Conservation (phyloP, 2,113 vertebrate genomes). For the Herpailurus yagouaroundi region DNA sequence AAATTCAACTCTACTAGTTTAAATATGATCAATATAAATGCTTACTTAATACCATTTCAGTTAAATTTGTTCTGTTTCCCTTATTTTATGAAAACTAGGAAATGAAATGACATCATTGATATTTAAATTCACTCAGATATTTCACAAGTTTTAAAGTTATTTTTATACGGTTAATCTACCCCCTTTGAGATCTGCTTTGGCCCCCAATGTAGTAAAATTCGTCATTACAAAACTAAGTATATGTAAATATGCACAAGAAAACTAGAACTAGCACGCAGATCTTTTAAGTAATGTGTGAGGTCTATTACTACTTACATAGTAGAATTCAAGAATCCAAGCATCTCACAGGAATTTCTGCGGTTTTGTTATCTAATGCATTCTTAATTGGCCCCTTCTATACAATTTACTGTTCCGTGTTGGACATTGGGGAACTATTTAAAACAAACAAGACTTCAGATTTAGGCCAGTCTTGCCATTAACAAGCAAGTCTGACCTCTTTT, state of each 20-base stretch:
- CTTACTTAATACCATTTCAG: not conserved
- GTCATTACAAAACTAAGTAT: not conserved
- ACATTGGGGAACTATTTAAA: not conserved
- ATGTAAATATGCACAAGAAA: not conserved
- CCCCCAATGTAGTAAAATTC: not conserved
- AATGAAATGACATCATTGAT: not conserved
- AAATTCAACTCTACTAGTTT: not conserved
- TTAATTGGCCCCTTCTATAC: not conserved
- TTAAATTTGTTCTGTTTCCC: constrained; percentile 6
- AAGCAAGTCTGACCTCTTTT: not conserved
- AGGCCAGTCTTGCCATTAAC: not conserved
- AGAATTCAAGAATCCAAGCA: constrained; percentile 14
- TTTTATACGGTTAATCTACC: constrained; percentile 33
- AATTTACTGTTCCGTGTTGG: not conserved
- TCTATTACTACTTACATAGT: not conserved
- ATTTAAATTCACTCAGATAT: not conserved
- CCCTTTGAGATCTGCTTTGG: not conserved
- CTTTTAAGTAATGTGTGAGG: not conserved
- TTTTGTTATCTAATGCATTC: not conserved
- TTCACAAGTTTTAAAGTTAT: constrained; percentile 20
- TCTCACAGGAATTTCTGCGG: not conserved
- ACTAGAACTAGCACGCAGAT: not conserved
- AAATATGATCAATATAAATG: not conserved
- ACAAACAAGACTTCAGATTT: not conserved
- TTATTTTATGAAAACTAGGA: constrained; percentile 28